phyloP scores from a whole-genome alignment of 2,888 invertebrate species.

The Calameuta filiformis region DNA sequence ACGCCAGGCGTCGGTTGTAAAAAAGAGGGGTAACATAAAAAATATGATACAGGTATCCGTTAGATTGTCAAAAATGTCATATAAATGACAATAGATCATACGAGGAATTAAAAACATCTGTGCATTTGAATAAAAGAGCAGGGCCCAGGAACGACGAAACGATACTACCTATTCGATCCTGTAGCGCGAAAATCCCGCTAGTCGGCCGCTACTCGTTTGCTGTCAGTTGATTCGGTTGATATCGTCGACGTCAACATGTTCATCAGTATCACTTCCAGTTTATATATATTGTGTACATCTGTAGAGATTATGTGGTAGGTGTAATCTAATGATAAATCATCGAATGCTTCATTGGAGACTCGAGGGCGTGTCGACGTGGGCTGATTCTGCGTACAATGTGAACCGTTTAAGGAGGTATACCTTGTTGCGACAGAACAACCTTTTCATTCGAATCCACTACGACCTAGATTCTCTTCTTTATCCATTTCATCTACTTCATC shows the following conservation, averaged over 20 bases:
- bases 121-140: neutral
- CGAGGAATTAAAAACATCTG: neutral
- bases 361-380: conserved; percentile 27
- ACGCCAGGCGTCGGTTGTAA: neutral
- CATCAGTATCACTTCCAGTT: neutral
- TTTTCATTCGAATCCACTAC: neutral
- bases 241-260: neutral
- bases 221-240: neutral
- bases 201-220: neutral
- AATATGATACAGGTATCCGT: neutral
- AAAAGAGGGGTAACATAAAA: neutral
- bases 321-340: neutral
- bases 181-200: neutral
- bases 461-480: neutral
- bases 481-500: neutral
- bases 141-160: neutral
- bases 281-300: neutral
- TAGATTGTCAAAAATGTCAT: neutral
- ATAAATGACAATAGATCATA: neutral
- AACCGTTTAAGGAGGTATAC: conserved; percentile 30
- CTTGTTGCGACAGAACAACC: neutral
- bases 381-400: conserved; percentile 28
- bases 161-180: neutral
- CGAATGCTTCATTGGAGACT: neutral
- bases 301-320: neutral